These are phyloP conservation scores for Elmis aenea DNA, from an alignment of 2,888 invertebrate genomes.

Conservation along the genomic window DNA sequence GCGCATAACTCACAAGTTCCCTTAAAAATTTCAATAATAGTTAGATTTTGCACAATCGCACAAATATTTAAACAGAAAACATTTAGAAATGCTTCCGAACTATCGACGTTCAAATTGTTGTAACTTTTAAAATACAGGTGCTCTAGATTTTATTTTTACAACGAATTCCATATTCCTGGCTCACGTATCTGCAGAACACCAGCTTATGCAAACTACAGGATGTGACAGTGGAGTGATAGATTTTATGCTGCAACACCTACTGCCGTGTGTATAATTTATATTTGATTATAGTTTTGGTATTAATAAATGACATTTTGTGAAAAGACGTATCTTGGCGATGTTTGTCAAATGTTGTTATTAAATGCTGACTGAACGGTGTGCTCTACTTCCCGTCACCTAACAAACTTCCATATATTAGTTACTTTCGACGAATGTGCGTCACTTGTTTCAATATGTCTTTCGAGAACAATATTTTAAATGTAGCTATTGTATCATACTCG, in stretches of 20 bases:
- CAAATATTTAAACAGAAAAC: conserved; percentile 20
- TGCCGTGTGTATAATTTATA: conserved; percentile 26
- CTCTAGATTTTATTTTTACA: conserved; percentile 40
- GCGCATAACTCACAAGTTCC: conserved; percentile 15
- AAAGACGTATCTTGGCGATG: conserved; percentile 8
- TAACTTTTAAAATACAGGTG: conserved; percentile 33
- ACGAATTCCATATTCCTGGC: conserved; percentile 33
- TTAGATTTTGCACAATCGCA: conserved; percentile 28
- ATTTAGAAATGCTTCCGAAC: conserved; percentile 20
- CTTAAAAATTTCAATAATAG: conserved; percentile 19
- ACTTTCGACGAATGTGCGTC: conserved; percentile 13
- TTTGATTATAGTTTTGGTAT: not conserved
- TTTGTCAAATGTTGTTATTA: conserved; percentile 20
- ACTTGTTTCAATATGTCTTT: conserved; percentile 22
- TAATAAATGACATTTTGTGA: conserved; percentile 7
- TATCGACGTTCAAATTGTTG: conserved; percentile 37
- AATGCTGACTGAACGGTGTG: conserved; percentile 25
- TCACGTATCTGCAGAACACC: conserved; percentile 26
- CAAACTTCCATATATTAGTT: conserved; percentile 14
- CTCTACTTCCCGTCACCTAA: conserved; percentile 15
- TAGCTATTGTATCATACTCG: conserved; percentile 31
- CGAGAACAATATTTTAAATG: conserved; percentile 32
- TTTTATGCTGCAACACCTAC: conserved; percentile 26
- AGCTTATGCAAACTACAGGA: conserved; percentile 23
- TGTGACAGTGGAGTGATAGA: conserved; percentile 12